Percentiles rank a stretch among this genome's conserved stretches.
Conservation (phyloP, 2,888 invertebrate species). For the Eremobia ochroleuca region DNA sequence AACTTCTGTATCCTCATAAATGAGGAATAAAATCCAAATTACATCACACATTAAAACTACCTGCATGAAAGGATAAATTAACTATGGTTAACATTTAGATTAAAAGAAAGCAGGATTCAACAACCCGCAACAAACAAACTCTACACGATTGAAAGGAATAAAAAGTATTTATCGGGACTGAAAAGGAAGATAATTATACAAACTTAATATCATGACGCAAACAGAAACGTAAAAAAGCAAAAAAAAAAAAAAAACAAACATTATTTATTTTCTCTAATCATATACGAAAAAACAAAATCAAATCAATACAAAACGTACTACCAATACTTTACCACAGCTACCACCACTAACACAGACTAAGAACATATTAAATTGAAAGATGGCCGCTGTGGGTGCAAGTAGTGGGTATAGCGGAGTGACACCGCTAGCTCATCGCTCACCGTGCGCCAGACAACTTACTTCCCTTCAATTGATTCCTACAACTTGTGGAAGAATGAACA, state of each 20-base stretch:
- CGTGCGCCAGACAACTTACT: constrained; percentile 51
- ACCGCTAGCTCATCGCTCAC: constrained; percentile 47
- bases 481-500: constrained; percentile 43
- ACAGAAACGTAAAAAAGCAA: not conserved
- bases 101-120: not conserved
- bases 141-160: not conserved
- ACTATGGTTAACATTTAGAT: not conserved
- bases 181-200: too few species aligned
- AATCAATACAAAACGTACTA: not conserved
- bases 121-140: not conserved
- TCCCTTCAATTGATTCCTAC: constrained; percentile 54
- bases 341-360: not conserved
- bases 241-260: too few species aligned
- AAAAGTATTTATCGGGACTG: too few species aligned
- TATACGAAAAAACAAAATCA: not conserved
- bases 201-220: too few species aligned
- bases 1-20: not conserved
- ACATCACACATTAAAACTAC: not conserved
- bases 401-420: constrained; percentile 10
- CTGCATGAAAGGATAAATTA: not conserved
- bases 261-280: not conserved
- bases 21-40: not conserved
- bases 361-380: constrained; percentile 34
- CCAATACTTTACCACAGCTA: not conserved
- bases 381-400: constrained; percentile 25